phyloP scores from a whole-genome alignment of 92 coral and sea anemone species.

The Epizoanthus scotinus region DNA sequence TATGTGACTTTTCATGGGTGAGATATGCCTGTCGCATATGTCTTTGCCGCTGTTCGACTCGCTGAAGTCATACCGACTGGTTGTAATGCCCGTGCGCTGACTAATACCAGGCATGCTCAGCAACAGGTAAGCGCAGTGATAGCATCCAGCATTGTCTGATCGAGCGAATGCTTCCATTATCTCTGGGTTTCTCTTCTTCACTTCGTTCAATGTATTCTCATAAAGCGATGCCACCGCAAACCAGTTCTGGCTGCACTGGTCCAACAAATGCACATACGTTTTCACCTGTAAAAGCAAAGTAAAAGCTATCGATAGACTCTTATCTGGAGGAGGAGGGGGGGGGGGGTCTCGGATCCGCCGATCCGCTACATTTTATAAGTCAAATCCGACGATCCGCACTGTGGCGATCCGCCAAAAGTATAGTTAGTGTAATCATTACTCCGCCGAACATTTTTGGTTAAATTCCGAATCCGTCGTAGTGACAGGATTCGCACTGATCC shows the following conservation, averaged over 20 bases:
- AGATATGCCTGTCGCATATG: conserved; percentile 32
- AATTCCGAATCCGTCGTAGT: too few species aligned
- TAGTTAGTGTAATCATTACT: too few species aligned
- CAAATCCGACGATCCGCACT: too few species aligned
- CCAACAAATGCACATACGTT: conserved; percentile 38
- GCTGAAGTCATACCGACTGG: conserved; percentile 1
- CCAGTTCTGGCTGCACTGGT: conserved; percentile 42
- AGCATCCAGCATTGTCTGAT: conserved; percentile 34
- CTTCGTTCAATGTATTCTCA: conserved; percentile 23
- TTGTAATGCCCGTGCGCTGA: conserved; percentile 8
- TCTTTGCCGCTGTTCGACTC: conserved; percentile 39
- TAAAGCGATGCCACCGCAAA: conserved; percentile 20
- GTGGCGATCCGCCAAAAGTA: too few species aligned
- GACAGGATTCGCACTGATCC: too few species aligned
- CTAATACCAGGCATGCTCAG: conserved; percentile 31
- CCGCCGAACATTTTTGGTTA: too few species aligned
- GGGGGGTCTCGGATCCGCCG: too few species aligned
- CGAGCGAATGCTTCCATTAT: conserved; percentile 18
- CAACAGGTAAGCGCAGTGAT: conserved; percentile 36
- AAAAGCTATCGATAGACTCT: too few species aligned
- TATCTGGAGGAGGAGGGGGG: too few species aligned
- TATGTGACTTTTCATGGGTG: conserved; percentile 29
- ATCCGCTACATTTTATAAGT: too few species aligned
- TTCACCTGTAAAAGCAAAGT: not conserved
- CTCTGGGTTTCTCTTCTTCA: conserved; percentile 6